These are phyloP conservation scores for Drosophila algonquin DNA, from an alignment of 2,888 invertebrate genomes.

Conservation along the genomic window DNA sequence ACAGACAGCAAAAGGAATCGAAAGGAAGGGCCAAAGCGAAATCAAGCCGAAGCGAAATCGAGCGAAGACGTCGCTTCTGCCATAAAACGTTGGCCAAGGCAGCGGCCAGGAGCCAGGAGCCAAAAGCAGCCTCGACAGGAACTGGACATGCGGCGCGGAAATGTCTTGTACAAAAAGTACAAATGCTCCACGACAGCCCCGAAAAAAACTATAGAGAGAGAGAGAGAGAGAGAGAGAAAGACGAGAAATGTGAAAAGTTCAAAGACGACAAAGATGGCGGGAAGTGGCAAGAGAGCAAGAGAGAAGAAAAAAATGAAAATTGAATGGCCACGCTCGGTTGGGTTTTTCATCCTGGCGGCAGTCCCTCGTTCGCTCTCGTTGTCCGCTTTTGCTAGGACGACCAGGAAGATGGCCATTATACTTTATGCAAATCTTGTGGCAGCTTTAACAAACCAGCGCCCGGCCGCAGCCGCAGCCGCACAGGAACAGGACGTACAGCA, in stretches of 20 bases:
- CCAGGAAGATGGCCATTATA: constrained; percentile 74
- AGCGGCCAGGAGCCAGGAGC: constrained; percentile 2
- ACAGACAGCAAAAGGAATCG: constrained; percentile 12
- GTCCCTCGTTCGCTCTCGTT: neutral
- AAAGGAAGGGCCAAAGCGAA: constrained; percentile 5
- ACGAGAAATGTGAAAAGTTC: constrained; percentile 70
- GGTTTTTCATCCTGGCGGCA: constrained; percentile 26
- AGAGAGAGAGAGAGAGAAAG: constrained; percentile 2
- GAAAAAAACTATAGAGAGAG: constrained; percentile 15
- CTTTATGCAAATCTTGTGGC: constrained; percentile 78
- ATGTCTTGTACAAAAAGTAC: constrained; percentile 70
- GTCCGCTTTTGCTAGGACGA: constrained; percentile 21
- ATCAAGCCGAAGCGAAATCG: constrained; percentile 54
- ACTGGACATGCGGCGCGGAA: constrained; percentile 74
- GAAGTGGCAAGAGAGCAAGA: constrained; percentile 15
- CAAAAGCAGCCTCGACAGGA: constrained; percentile 46
- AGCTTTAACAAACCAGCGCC: constrained; percentile 64
- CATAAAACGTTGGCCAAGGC: constrained; percentile 35
- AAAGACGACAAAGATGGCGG: constrained; percentile 50
- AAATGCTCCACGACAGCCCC: constrained; percentile 68
- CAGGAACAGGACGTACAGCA: constrained; percentile 33
- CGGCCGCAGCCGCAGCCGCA: constrained; percentile 12
- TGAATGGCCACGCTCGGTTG: constrained; percentile 69
- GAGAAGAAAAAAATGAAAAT: constrained; percentile 57
- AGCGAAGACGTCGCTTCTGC: constrained; percentile 47